phyloP scores from a whole-genome alignment of 92 coral and sea anemone genomes.

The Palythoa heliodiscus region DNA sequence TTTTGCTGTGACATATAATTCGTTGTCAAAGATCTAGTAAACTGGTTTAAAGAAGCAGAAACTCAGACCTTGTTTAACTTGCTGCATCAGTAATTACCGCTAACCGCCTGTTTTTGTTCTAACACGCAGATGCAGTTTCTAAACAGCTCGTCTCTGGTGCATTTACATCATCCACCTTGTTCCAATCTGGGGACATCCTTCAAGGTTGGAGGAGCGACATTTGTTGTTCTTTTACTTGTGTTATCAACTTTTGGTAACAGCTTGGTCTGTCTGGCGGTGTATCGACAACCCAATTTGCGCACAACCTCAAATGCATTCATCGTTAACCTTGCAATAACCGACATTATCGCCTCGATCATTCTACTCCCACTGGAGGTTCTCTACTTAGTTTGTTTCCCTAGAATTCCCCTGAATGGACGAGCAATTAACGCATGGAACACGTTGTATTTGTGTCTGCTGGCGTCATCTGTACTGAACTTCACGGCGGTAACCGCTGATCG shows the following conservation, averaged over 20 bases:
- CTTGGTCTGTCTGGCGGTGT: constrained; percentile 52
- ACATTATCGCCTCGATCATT: constrained; percentile 42
- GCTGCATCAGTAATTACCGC: neutral
- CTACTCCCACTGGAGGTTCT: constrained; percentile 51
- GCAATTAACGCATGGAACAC: constrained; percentile 55
- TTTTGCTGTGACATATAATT: too few species aligned
- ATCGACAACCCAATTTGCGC: constrained; percentile 36
- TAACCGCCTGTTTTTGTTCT: neutral
- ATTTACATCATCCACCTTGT: constrained; percentile 17
- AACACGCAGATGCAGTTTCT: constrained; percentile 27
- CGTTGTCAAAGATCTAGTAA: too few species aligned
- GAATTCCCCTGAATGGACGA: constrained; percentile 46
- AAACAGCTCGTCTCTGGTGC: constrained; percentile 13
- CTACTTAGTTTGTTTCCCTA: constrained; percentile 47
- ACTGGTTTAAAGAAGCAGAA: too few species aligned
- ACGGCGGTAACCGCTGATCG: constrained; percentile 64
- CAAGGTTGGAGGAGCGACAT: constrained; percentile 41
- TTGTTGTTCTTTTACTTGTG: constrained; percentile 31
- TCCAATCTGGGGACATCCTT: constrained; percentile 42
- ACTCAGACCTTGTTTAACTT: too few species aligned
- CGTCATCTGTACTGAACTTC: constrained; percentile 60
- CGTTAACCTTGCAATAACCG: constrained; percentile 57
- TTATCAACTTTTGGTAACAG: constrained; percentile 50
- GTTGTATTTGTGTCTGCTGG: constrained; percentile 39
- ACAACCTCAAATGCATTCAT: constrained; percentile 52